Conservation (phyloP, 2,797 vertebrate genomes). For the Acanthis flammea region DNA sequence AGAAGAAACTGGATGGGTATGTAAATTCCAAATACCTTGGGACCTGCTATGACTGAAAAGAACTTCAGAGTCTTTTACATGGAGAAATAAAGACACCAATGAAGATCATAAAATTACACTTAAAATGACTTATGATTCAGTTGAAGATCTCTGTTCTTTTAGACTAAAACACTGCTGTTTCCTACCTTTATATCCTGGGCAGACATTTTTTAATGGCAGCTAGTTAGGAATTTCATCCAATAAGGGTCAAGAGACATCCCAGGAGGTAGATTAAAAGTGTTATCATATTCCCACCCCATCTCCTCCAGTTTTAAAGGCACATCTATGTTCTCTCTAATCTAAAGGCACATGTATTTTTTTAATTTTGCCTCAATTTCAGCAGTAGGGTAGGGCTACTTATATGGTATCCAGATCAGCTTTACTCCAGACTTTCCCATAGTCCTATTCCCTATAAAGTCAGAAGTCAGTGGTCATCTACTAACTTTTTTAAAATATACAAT, state of each 20-base stretch:
- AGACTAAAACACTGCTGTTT: neutral
- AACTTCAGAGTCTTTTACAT: neutral
- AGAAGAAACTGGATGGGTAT: neutral
- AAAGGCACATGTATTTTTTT: neutral
- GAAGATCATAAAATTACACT: neutral
- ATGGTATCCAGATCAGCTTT: neutral
- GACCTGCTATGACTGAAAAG: neutral
- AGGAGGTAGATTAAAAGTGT: neutral
- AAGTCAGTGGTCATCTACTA: neutral
- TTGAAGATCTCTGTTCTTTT: neutral
- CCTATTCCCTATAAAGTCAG: neutral
- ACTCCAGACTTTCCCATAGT: neutral
- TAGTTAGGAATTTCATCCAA: neutral
- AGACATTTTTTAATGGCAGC: neutral
- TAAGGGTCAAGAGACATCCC: neutral
- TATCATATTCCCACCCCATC: neutral
- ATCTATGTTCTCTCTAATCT: neutral
- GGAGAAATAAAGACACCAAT: neutral
- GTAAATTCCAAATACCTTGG: neutral
- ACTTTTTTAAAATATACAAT: fast-evolving
- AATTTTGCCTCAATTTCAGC: neutral
- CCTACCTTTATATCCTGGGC: neutral
- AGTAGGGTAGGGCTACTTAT: neutral
- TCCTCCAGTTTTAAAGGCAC: neutral
- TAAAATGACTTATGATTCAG: neutral